Evolutionary conservation across 1,140 invertebrate genomes (phyloP), one percentile per base, ranked within the genome.

Genomic region (Drosophila grimshawi): DNA sequence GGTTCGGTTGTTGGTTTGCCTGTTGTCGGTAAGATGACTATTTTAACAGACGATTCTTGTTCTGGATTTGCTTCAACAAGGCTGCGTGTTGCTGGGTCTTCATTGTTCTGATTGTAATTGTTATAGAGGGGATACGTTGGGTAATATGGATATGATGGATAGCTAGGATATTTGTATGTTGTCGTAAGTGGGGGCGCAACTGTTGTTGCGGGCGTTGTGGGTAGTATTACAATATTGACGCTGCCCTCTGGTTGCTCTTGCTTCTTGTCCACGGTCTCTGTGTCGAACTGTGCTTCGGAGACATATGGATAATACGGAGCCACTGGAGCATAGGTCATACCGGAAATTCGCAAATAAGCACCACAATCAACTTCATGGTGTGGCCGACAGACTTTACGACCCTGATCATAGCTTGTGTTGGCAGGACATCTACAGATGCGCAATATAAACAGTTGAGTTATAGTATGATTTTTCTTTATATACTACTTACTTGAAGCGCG

Each of bases 401-500:
- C 19, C n/a, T 57, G 41, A 33, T 91, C 90, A 27, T 72, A 91
- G 52, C 86, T 80, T 5, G 76, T 73, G 30, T 78, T 80, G 11
- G 70, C 78, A 29, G 90, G 90, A 66, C 90, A 91, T 39, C 82
- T 86, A 27, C 52, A 35, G 35, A 3, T 8, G 29, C 8, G 7
- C 5, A 10, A 43, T 27, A 7, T 5, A 19, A 49, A 7, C 4
- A 39, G 5, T 8, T 27, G 4, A 2, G 30, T 11, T 32, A 2
- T 6, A 8, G 11, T 19, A 30, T 0, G 7, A 1, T 3, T 8
- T 6, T 39, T 6, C 2, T 2, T 33, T 7, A 43, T 3, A n/a
- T 5, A 5, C 3, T 8, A 81, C 76, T 75, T 52, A 92, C 73
- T 82, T 92, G 56, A 82, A 91, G 33, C 92, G 85, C 4, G 85